These are phyloP conservation scores for Gambusia affinis DNA, from an alignment of 2,113 vertebrate genomes.

Conservation along the genomic window DNA sequence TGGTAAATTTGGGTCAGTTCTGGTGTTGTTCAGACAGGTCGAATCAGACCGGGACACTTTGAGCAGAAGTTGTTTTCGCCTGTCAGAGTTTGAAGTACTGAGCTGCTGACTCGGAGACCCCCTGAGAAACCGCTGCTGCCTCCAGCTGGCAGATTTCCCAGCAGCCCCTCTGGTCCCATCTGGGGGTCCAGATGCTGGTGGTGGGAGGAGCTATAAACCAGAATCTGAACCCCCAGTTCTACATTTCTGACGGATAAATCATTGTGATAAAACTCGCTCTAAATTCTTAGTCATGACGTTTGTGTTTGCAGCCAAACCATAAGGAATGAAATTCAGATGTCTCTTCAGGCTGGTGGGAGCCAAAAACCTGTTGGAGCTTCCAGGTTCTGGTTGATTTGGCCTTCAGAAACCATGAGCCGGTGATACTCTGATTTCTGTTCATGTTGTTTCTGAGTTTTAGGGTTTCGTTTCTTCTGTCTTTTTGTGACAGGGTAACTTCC, in stretches of 20 bases:
- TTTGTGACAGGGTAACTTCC: background rate
- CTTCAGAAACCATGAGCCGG: background rate
- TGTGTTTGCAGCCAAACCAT: conserved; percentile 30
- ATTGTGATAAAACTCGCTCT: conserved; percentile 15
- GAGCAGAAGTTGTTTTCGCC: background rate
- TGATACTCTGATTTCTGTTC: background rate
- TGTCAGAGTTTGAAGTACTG: background rate
- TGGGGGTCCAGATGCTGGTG: conserved; percentile 67
- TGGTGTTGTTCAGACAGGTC: too few species aligned
- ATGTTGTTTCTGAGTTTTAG: background rate
- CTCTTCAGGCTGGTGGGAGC: background rate
- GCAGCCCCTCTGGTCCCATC: conserved; percentile 37
- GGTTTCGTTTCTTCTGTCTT: background rate
- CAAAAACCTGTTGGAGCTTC: conserved; percentile 2
- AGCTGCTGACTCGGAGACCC: conserved; percentile 34
- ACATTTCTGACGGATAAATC: conserved; percentile 21
- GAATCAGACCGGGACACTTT: too few species aligned
- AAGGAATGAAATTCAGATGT: conserved; percentile 24
- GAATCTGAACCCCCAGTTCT: conserved; percentile 9
- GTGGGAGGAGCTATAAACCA: conserved; percentile 39
- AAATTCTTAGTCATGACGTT: conserved; percentile 4
- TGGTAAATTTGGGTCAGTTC: background rate
- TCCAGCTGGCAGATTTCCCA: conserved; percentile 67
- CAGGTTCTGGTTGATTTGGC: background rate
- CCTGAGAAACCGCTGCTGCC: conserved; percentile 42